phyloP scores from a whole-genome alignment of 1,140 invertebrate genomes.

The Brachionus manjavacas region DNA sequence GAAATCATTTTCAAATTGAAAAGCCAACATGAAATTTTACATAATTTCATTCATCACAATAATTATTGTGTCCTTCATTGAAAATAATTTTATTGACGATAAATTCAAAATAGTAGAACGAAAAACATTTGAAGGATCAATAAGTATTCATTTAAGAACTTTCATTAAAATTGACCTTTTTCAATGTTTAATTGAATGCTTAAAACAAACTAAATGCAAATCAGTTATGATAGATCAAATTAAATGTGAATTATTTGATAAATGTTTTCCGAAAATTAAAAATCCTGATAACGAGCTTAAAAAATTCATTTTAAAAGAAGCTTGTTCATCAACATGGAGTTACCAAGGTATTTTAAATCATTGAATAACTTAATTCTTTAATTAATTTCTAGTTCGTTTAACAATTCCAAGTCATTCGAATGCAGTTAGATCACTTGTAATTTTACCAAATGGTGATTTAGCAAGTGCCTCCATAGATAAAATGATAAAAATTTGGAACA shows the following conservation, averaged over 20 bases:
- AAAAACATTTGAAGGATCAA: background rate
- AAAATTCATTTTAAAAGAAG: background rate
- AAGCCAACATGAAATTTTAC: too few relatives aligned
- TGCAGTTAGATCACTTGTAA: too few relatives aligned
- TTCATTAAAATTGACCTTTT: background rate
- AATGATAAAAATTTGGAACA: too few relatives aligned
- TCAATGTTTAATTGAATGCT: background rate
- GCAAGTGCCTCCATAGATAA: too few relatives aligned
- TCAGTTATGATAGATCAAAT: background rate
- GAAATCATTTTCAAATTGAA: too few relatives aligned
- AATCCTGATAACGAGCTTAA: background rate
- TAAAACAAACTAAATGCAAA: background rate
- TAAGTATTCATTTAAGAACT: background rate
- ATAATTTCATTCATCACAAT: too few relatives aligned
- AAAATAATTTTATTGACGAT: background rate
- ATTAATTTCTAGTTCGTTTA: background rate
- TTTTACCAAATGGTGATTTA: too few relatives aligned
- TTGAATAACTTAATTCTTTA: background rate
- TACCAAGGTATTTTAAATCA: background rate
- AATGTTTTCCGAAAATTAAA: background rate
- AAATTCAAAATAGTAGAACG: background rate
- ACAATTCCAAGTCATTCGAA: background rate
- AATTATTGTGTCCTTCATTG: background rate
- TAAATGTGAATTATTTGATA: background rate
- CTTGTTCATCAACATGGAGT: background rate